phyloP scores from a whole-genome alignment of 2,113 vertebrate genomes.

The Rhinoderma darwinii region DNA sequence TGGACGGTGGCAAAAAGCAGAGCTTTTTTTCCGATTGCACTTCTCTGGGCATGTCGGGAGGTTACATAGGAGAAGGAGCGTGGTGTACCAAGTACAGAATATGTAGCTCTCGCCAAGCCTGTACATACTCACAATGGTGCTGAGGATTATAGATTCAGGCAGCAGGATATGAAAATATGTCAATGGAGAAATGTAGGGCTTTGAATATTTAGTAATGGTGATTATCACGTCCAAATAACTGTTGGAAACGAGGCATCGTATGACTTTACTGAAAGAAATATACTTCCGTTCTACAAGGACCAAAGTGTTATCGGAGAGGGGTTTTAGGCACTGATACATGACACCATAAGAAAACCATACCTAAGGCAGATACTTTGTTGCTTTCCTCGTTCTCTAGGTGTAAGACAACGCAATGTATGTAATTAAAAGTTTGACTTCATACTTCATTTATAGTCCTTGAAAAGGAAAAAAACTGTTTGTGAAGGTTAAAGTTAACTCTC shows the following conservation, averaged over 20 bases:
- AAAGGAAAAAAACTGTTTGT: slow-evolving; percentile 18
- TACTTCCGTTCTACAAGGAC: neutral
- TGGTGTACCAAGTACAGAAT: neutral
- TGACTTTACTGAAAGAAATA: neutral
- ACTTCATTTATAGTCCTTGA: neutral
- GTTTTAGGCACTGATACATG: neutral
- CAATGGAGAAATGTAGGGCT: neutral
- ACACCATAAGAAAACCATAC: neutral
- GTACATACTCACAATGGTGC: neutral
- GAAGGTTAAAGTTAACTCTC: slow-evolving; percentile 58
- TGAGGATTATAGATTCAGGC: neutral
- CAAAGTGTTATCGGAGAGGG: neutral
- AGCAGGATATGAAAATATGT: neutral
- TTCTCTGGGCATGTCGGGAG: no score
- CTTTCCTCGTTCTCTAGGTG: neutral
- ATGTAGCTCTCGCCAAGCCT: neutral
- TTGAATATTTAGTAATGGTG: neutral
- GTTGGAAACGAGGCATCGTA: neutral
- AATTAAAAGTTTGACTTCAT: neutral
- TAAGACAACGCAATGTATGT: neutral
- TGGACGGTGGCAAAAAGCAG: no score
- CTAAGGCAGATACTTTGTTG: neutral
- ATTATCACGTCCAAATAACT: neutral
- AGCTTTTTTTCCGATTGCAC: no score
- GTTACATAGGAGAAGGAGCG: no score